Conservation (phyloP, 2,888 invertebrate species). For the Trilocha varians region DNA sequence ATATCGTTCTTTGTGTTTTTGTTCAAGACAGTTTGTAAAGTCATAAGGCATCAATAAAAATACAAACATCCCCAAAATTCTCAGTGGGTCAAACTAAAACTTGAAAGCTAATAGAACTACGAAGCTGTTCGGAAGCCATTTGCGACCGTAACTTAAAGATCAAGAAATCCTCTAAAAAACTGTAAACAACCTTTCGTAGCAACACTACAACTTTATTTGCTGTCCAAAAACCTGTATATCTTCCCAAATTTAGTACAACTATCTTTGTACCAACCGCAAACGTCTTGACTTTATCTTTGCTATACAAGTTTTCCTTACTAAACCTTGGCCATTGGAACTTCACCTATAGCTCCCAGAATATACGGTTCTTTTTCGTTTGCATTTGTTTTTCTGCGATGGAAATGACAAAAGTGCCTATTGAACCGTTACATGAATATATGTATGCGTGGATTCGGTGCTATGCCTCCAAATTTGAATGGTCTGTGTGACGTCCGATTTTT, state of each 20-base stretch:
- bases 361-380: neutral
- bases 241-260: neutral
- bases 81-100: neutral
- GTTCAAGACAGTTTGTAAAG: too few species aligned
- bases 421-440: slow-evolving; percentile 22
- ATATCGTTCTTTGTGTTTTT: too few species aligned
- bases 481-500: slow-evolving; percentile 13
- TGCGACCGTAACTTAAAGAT: neutral
- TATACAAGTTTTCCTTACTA: slow-evolving; percentile 6
- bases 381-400: slow-evolving; percentile 7
- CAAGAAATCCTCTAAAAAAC: neutral
- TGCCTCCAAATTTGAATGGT: slow-evolving; percentile 5
- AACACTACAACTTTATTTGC: neutral
- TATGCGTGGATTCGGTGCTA: slow-evolving; percentile 21
- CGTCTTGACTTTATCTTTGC: slow-evolving; percentile 18
- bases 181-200: neutral
- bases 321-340: neutral
- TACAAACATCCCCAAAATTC: too few species aligned
- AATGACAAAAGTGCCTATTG: slow-evolving; percentile 22
- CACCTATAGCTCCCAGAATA: neutral
- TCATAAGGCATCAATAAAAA: too few species aligned
- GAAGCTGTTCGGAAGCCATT: neutral
- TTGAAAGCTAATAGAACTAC: neutral
- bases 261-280: slow-evolving; percentile 12
- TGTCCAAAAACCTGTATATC: neutral